Base-by-base conservation (phyloP, 2,113 vertebrate genomes). In the Euleptes europaea region DNA sequence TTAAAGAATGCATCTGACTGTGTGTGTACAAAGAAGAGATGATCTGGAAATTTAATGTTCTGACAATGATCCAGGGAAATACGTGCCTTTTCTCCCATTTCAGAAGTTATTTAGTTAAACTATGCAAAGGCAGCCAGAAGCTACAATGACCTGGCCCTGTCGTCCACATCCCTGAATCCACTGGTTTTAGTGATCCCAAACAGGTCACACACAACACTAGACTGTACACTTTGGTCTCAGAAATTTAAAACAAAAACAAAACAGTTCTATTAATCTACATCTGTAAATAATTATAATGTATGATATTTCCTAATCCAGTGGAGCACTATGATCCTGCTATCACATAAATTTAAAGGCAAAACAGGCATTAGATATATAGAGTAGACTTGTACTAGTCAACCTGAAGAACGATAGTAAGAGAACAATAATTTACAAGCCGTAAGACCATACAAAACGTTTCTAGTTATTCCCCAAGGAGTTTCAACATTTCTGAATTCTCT, bases 281-380 rank as follows among this genome's bases (percentile, higher is more conserved):
- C 67, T 69, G n/a, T 33, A 69, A 35, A 69, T 69, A 31, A 67
- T 67, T 7, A 57, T 57, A 35, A 69, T 33, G n/a, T 17, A 13
- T 67, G 40, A 28, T 87, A 42, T 89, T 90, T 91, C 84, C 79
- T 42, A 19, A 23, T 51, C 19, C 42, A 63, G 35, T 77, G 31
- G 69, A 26, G 84, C 72, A 75, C 89, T 15, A 47, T 85, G 85
- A 81, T 63, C n/a, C 75, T 75, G 26, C 2, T 69, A 1, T 85
- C 33, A 33, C 79, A 38, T 74, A 83, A 89, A 2, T 81, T 74
- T 15, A 86, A 51, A 21, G 65, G 47, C 1, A 19, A 88, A 86
- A 90, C 88, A 81, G n/a, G 73, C 66, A 54, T 85, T 11, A 57
- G 81, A 80, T 35, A 17, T 63, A 57, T 31, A n/a, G 38, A 90